Evolutionary conservation across 1,140 invertebrate species (phyloP).

Genomic region (Tenebrio molitor): DNA sequence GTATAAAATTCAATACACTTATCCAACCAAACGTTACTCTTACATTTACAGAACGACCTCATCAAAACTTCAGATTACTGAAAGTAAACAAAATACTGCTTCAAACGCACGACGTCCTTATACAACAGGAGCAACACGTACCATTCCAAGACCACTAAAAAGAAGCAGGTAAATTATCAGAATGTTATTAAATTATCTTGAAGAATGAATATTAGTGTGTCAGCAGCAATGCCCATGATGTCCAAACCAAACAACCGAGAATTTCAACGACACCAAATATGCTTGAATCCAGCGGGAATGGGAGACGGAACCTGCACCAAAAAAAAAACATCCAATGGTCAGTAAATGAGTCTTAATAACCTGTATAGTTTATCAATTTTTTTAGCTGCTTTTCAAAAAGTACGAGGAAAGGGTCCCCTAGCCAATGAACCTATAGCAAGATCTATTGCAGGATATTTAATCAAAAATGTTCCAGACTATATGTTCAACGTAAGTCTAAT

Average conservation of each 20-base stretch:
- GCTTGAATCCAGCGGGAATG: constrained; percentile 19
- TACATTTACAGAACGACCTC: constrained; percentile 32
- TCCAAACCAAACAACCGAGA: constrained; percentile 47
- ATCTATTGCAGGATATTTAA: constrained; percentile 61
- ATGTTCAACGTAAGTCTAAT: constrained; percentile 39
- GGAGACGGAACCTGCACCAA: constrained; percentile 1
- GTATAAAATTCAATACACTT: background rate
- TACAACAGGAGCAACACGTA: constrained; percentile 29
- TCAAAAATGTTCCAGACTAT: constrained; percentile 39
- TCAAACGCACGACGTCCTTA: constrained; percentile 14
- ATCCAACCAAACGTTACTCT: background rate
- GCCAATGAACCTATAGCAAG: constrained; percentile 61
- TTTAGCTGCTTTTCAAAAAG: constrained; percentile 14
- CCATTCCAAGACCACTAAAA: constrained; percentile 44
- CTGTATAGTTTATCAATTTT: too few species aligned
- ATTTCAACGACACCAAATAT: constrained; percentile 45
- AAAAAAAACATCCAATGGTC: background rate
- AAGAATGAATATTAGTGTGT: constrained; percentile 55
- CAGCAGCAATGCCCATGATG: constrained; percentile 48
- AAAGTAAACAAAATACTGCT: background rate
- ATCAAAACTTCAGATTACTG: constrained; percentile 49
- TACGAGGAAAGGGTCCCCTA: background rate
- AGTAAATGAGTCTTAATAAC: too few species aligned
- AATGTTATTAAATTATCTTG: constrained; percentile 28
- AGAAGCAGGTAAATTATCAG: constrained; percentile 50